phyloP scores from a whole-genome alignment of 2,888 invertebrate species.

The Rapana venosa region DNA sequence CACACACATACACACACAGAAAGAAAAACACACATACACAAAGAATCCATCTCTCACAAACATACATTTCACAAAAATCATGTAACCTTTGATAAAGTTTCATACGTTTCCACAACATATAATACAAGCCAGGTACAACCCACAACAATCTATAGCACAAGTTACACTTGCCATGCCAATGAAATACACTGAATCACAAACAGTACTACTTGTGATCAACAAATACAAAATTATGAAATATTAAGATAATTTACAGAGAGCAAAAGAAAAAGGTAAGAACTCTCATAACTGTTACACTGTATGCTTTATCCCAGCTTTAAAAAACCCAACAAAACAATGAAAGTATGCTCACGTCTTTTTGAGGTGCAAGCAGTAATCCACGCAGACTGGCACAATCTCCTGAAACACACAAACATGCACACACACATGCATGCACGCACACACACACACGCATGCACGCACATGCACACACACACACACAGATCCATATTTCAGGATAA shows the following conservation, averaged over 20 bases:
- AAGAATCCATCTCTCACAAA: too few species aligned
- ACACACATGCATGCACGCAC: background rate
- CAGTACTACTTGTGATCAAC: background rate
- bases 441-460: background rate
- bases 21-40: background rate
- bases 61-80: too few species aligned
- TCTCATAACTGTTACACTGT: background rate
- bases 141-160: too few species aligned
- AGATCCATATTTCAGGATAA: too few species aligned
- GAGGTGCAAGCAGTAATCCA: constrained; percentile 77
- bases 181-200: background rate
- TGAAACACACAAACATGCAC: constrained; percentile 51
- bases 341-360: constrained; percentile 80
- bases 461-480: background rate
- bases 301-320: too few species aligned
- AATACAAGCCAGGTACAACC: too few species aligned
- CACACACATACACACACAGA: background rate
- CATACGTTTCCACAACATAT: too few species aligned
- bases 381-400: constrained; percentile 76
- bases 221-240: background rate
- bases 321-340: background rate
- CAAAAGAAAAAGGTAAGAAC: background rate
- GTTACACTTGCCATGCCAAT: too few species aligned
- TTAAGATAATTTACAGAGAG: background rate
- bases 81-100: too few species aligned